Evolutionary conservation across 2,888 invertebrate genomes (phyloP), one percentile per base, ranked within the genome.

Genomic region (Maniola hyperantus): DNA sequence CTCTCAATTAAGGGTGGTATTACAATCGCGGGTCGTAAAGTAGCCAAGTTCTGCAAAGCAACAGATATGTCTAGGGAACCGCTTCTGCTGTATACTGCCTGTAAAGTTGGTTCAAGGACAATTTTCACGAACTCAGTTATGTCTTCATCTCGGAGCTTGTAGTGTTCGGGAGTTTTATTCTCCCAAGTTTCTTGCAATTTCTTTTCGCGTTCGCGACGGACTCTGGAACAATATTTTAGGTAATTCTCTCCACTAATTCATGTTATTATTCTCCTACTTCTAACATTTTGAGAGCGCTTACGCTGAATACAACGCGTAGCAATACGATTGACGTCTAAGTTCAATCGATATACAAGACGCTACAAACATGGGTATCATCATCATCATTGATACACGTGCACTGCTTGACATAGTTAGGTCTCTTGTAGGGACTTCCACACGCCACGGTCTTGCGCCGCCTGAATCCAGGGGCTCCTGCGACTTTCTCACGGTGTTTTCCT

Each of bases 1-100:
- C 95, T 95, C 71, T 98, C 97, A 65, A 99, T 83, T 13, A 98
- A 92, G 55, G 96, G 95, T 0, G 98, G 98, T 59, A 98, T 94
- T 2, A 98, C 96, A 20, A 97, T 86, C 69, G 96, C 95, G 0
- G 98, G 98, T 68, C 97, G 91, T 62, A 98, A 85, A 2, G 95
- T 94, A 0, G 97, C 96, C 63, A 99, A 88, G 83, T 96, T 94
- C 73, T 96, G 95, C 67, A 98, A 89, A 0, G 96, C 95, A 8
- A 93, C 88, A 6, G 94, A 94, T 10, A 95, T 93, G 70, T 96
- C 96, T 18, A 93, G 93, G 6, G 90, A 83, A 4, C 95, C 95
- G 62, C 93, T 91, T 73, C 96, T 95, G 69, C 95, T 95, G 89
- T 96, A 98, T 84, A 98, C 96, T 0, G 96, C 95, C 70, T 95